These are phyloP conservation scores for Meleagris gallopavo DNA, from an alignment of 2,113 vertebrate genomes.

Conservation along the genomic window DNA sequence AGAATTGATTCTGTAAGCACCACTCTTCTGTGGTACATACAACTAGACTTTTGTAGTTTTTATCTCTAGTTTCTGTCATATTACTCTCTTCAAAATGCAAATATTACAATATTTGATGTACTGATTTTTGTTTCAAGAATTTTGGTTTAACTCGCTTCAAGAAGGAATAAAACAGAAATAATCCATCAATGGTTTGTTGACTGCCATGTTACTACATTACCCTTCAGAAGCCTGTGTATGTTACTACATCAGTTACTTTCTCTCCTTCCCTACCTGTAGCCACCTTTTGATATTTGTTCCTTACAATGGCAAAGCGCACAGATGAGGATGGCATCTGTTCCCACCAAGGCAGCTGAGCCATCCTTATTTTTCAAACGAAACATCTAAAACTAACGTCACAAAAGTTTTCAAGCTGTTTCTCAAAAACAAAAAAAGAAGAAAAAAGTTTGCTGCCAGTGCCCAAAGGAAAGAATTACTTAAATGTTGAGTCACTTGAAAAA, in stretches of 20 bases:
- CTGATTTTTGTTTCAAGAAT: not conserved
- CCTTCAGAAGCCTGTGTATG: conserved; percentile 21
- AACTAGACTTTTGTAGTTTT: not conserved
- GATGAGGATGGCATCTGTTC: conserved; percentile 28
- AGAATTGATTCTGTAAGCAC: not conserved
- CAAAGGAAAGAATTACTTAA: conserved; percentile 74
- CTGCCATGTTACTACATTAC: conserved; percentile 23
- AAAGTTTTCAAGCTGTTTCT: conserved; percentile 50
- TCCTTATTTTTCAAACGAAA: conserved; percentile 59
- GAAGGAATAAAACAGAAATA: not conserved
- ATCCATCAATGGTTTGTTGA: not conserved
- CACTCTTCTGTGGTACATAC: not conserved
- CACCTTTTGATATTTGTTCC: conserved; percentile 63
- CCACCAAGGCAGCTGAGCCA: conserved; percentile 26
- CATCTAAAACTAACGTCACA: conserved; percentile 52
- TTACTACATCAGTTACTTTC: conserved; percentile 22
- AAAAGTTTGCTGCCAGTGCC: conserved; percentile 57
- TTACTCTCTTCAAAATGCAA: not conserved
- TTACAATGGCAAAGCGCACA: conserved; percentile 53
- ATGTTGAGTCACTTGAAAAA: conserved; percentile 74
- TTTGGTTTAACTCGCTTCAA: not conserved
- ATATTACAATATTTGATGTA: not conserved
- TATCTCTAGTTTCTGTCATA: not conserved
- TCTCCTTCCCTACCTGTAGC: conserved; percentile 40
- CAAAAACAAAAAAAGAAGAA: conserved; percentile 58